phyloP scores from a whole-genome alignment of 2,888 invertebrate species.

The Plagodis pulveraria region DNA sequence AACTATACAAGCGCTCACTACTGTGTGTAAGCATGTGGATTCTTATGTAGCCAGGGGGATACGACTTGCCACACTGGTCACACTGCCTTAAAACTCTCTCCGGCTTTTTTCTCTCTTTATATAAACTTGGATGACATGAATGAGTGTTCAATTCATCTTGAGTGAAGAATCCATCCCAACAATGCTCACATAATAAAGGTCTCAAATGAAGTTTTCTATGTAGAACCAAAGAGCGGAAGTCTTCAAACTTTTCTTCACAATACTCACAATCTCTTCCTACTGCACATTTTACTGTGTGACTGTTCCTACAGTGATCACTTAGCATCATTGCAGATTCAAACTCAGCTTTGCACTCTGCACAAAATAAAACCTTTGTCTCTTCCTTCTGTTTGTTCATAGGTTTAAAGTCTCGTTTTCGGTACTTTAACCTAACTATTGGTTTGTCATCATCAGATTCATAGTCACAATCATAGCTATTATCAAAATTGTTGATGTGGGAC shows the following conservation, averaged over 20 bases:
- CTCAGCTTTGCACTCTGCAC: constrained; percentile 74
- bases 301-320: constrained; percentile 64
- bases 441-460: constrained; percentile 60
- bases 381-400: constrained; percentile 39
- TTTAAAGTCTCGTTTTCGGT: constrained; percentile 44
- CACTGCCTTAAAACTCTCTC: constrained; percentile 67
- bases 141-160: constrained; percentile 58
- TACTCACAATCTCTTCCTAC: constrained; percentile 75
- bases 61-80: constrained; percentile 81
- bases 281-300: constrained; percentile 62
- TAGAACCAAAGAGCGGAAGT: constrained; percentile 69
- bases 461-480: constrained; percentile 58
- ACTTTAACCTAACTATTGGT: constrained; percentile 41
- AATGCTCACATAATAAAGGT: constrained; percentile 74
- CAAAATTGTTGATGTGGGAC: constrained; percentile 20
- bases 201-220: constrained; percentile 75
- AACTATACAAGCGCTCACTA: constrained; percentile 67
- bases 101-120: constrained; percentile 57
- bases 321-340: constrained; percentile 60
- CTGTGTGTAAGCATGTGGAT: constrained; percentile 79
- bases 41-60: constrained; percentile 75
- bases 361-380: constrained; percentile 56
- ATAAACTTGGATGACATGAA: constrained; percentile 62
- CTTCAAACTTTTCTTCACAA: constrained; percentile 77
- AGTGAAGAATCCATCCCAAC: constrained; percentile 74